Conservation (phyloP, 2,888 invertebrate genomes). For the Rotaria macrura region DNA sequence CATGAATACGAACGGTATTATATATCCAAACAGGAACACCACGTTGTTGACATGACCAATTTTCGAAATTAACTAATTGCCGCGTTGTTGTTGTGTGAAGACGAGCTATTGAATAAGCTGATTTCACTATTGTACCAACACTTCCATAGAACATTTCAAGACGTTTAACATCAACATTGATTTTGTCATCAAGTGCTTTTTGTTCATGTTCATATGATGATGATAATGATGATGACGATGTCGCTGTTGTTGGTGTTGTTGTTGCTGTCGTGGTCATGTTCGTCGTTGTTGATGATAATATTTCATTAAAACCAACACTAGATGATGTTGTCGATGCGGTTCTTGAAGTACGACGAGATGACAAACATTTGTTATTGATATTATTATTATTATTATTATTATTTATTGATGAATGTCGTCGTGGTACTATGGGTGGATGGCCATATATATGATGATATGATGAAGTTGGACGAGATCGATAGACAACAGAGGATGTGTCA, state of each 20-base stretch:
- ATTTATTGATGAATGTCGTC: neutral
- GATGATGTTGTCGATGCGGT: neutral
- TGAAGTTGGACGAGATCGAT: neutral
- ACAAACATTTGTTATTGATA: too few species aligned
- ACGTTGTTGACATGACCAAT: conserved; percentile 20
- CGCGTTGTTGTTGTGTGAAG: neutral
- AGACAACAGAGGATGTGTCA: neutral
- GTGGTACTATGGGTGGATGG: neutral
- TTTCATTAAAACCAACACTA: neutral
- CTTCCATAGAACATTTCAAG: conserved; percentile 12
- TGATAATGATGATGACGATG: neutral
- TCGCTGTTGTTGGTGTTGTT: neutral
- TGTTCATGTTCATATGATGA: neutral
- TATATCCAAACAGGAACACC: conserved; percentile 6
- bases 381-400: too few species aligned
- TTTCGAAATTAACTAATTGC: neutral
- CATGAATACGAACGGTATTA: neutral
- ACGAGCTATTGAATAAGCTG: neutral
- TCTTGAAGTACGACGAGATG: neutral
- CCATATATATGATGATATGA: neutral
- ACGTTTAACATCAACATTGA: neutral
- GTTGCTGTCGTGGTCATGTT: too few species aligned
- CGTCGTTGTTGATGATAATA: neutral
- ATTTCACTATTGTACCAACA: neutral
- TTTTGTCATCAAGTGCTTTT: neutral